Base-by-base conservation (phyloP, 1,140 invertebrate species). In the Amphibalanus amphitrite region DNA sequence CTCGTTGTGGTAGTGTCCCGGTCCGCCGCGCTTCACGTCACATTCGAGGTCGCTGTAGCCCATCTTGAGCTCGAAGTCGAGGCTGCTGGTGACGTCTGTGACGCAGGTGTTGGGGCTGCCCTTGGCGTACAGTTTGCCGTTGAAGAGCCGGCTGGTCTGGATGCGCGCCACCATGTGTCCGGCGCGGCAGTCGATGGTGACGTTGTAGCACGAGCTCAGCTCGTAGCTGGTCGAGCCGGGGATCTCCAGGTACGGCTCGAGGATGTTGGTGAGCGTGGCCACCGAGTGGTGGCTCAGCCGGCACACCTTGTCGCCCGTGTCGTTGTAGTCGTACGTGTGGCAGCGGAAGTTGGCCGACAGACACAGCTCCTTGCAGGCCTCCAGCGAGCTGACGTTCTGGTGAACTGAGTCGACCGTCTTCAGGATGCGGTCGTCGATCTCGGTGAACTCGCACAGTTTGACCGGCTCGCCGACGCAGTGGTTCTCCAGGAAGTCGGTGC, bases 161-260 rank as follows among this genome's bases (percentile, higher is more conserved):
- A 85, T 78, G 30, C 75, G 78, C 28, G 83, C 83, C 1, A 83
- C 75, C 82, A 85, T 82, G 71, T 84, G 81, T 10, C 79, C 77
- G 17, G 83, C 78, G 47, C 79, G 77, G 77, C 93, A 96, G 78
- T 94, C 91, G 76, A 95, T 92, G 75, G 89, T 92, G 28, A 95
- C 91, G 80, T 95, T 95, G 84, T 95, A 96, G 80, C 93, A 96
- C 10, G 93, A 93, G 74, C 90, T 90, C 69, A 96, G 82, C 82
- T 96, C 93, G 80, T 93, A 95, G 15, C 92, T 95, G 1, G 79
- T 76, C 26, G 82, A 79, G 3, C 78, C 81, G 26, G 78, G 77
- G 67, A 82, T 79, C 17, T 80, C 78, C 29, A 84, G 73, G 73
- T 85, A 84, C 0, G 83, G 82, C 70, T 83, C 82, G 68, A 82